Evolutionary conservation across 2,113 vertebrate genomes (phyloP), one percentile per base, ranked within the genome.

Genomic region (Nestor notabilis): DNA sequence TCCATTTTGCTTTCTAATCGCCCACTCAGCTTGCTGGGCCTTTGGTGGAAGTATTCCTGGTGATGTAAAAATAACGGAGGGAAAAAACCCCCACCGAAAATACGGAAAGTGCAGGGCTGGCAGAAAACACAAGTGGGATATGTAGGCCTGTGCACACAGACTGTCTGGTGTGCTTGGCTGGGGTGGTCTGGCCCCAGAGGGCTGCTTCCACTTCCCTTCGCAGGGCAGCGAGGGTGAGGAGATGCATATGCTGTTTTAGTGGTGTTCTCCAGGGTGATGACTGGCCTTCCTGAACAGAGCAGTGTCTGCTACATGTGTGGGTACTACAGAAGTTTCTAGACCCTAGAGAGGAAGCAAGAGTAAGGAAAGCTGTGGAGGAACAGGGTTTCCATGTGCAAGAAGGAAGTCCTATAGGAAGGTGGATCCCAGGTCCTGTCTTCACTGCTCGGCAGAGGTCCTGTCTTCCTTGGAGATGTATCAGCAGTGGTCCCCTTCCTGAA

Each of bases 291-390:
- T 63, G 21, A 82, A 37, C 46, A 58, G 35, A 43, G 16, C 11
- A 33, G 35, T 27, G 7, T 64, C 20, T 0, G 0, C 37, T 46
- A 17, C 0, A 9, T 17, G 0, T 46, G 24, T 56, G 60, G 10
- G 16, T 65, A 3, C 37, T 56, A 5, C 20, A 52, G 13, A 61
- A 47, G 5, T 41, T 74, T 70, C 13, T 56, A 70, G 41, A 18
- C 60, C 17, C 9, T 31, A 33, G 50, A 37, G 16, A 69, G 24
- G n/a, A 66, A 84, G 69, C 24, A 61, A 61, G 29, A 46, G n/a
- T 61, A 44, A 70, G 69, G 53, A 69, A 80, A 39, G 21, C 29
- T 66, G 13, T 52, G 46, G 17, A 52, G 24, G 29, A 77, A 17
- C 14, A 29, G 37, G 17, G 25, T 53, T 68, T 79, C 33, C 11